Evolutionary conservation across 2,888 invertebrate species (phyloP), one percentile per base, ranked within the genome.

Genomic region (Apodemia duryi): DNA sequence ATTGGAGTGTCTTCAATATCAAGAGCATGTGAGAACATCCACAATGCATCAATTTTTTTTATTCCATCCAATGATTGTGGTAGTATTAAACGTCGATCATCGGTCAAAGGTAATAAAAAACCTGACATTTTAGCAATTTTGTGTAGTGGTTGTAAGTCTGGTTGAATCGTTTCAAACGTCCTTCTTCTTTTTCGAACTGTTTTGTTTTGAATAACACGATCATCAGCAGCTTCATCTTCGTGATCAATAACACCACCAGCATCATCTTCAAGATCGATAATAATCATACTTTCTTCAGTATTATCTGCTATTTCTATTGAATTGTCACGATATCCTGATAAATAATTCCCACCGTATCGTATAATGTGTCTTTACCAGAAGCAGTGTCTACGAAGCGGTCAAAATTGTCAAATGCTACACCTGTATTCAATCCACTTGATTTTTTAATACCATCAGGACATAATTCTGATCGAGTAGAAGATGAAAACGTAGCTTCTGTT

Each of bases 351-450:
- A 68, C 72, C 3, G 68, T 71, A 54, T 70, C 69, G 61, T 72
- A 70, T 2, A 72, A 64, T 6, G 68, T 70, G 46, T 70, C 69
- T 62, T 70, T 70, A 0, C 69, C 70, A 63, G 21, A 60, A 2
- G 13, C 28, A 11, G 71, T 71, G 38, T 71, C 71, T 1, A 71
- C 67, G 49, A 66, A 70, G 10, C 70, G 66, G 65, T 70, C 69
- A n/a, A 64, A 70, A 57, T 70, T 70, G 54, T 70, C 69, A 52
- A 64, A 71, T 2, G 71, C 71, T 5, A 71, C 67, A 49, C 63
- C 60, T 75, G 66, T 70, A 77, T 70, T 63, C 71, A 72, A 60
- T 75, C 67, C 21, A 73, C 68, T 68, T 28, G 38, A 29, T 62
- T 28, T 41, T 49, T 10, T 13, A 28, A 71, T 69, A 28, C 32